These are phyloP conservation scores for Sesamia nonagrioides DNA, from an alignment of 1,140 invertebrate species.

Conservation along the genomic window DNA sequence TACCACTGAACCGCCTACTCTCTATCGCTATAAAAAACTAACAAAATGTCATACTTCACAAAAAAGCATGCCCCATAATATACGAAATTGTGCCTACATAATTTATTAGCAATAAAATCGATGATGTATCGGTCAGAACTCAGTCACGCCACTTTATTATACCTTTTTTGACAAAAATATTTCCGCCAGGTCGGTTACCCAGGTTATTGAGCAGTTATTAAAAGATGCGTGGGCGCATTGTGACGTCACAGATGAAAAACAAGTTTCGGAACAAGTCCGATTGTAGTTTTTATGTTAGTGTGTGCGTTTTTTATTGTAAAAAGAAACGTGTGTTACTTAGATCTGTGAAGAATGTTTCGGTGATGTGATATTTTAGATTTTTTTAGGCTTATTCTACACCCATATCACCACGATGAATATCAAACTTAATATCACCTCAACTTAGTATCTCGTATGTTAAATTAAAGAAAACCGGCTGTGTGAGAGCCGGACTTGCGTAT, in stretches of 20 bases:
- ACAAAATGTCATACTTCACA: no score
- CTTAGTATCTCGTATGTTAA: no score
- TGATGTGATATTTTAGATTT: neutral
- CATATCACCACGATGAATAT: no score
- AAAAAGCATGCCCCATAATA: no score
- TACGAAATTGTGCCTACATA: no score
- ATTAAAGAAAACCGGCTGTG: no score
- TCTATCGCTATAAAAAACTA: no score
- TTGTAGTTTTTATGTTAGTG: slow-evolving; percentile 24
- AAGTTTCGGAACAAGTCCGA: slow-evolving; percentile 11
- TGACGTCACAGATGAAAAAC: slow-evolving; percentile 35
- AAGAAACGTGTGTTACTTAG: neutral
- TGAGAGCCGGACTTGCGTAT: no score
- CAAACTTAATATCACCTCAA: no score
- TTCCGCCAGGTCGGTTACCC: slow-evolving; percentile 29
- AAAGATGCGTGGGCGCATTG: slow-evolving; percentile 38
- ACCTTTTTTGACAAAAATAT: slow-evolving; percentile 8
- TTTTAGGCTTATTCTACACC: neutral
- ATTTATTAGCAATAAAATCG: no score
- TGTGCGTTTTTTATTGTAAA: neutral
- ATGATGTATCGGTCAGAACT: neutral
- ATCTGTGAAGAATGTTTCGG: neutral
- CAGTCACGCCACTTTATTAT: neutral
- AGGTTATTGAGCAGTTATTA: slow-evolving; percentile 27
- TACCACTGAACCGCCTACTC: no score